Evolutionary conservation across 2,888 invertebrate species (phyloP).

Genomic region (Aplocera efformata): DNA sequence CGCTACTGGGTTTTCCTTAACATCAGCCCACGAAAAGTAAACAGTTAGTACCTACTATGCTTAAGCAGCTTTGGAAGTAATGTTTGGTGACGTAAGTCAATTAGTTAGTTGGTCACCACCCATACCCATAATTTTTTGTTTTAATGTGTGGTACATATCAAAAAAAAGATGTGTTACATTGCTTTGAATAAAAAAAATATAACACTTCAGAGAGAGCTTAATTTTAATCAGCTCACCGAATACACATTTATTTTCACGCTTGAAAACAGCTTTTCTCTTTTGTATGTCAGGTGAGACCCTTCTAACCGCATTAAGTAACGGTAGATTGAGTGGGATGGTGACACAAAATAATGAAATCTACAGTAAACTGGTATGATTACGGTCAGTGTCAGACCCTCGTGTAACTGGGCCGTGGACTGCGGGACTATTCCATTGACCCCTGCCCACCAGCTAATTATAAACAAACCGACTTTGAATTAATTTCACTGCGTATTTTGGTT

Average conservation of each 20-base stretch:
- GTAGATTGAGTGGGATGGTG: constrained; percentile 52
- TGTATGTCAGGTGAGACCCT: constrained; percentile 51
- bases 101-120: too few relatives aligned
- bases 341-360: constrained; percentile 63
- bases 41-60: too few relatives aligned
- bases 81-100: too few relatives aligned
- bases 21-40: too few relatives aligned
- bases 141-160: too few relatives aligned
- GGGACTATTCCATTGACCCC: constrained; percentile 29
- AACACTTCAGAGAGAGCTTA: too few relatives aligned
- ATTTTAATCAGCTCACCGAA: constrained; percentile 27
- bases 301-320: constrained; percentile 64
- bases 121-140: too few relatives aligned
- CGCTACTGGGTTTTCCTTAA: too few relatives aligned
- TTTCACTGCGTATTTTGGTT: constrained; percentile 16
- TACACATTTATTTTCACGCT: constrained; percentile 45
- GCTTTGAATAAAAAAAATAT: too few relatives aligned
- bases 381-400: constrained; percentile 47
- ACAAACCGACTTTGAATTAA: constrained; percentile 33
- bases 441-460: constrained; percentile 29
- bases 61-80: too few relatives aligned
- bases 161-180: too few relatives aligned
- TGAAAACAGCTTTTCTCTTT: constrained; percentile 42
- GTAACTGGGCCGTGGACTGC: constrained; percentile 16
- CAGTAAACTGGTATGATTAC: constrained; percentile 56